Evolutionary conservation across 2,888 invertebrate species (phyloP).

Genomic region (Caradrina kadenii): DNA sequence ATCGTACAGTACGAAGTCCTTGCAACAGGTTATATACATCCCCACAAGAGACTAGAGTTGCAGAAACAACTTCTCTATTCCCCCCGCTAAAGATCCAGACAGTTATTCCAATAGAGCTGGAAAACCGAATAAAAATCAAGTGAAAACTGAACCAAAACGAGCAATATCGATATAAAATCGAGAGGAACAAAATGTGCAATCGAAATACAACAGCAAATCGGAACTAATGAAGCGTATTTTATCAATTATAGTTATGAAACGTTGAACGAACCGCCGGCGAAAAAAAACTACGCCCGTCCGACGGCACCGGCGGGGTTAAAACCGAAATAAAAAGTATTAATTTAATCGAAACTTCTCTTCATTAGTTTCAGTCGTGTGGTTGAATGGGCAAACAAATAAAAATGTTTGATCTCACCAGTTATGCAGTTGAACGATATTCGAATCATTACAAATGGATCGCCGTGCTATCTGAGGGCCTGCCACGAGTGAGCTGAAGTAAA

Average conservation of each 20-base stretch:
- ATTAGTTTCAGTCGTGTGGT: constrained; percentile 88
- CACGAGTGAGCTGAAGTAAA: not conserved
- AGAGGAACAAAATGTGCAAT: constrained; percentile 55
- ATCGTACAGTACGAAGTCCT: constrained; percentile 24
- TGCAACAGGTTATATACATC: constrained; percentile 56
- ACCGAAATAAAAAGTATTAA: constrained; percentile 86
- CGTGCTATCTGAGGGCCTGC: constrained; percentile 54
- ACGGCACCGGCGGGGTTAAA: constrained; percentile 69
- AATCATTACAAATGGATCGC: constrained; percentile 81
- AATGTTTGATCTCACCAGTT: constrained; percentile 87
- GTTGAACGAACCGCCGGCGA: constrained; percentile 69
- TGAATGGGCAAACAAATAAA: constrained; percentile 88
- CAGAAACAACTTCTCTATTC: constrained; percentile 48
- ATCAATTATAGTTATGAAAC: constrained; percentile 79
- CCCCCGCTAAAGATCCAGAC: constrained; percentile 43
- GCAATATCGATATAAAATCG: constrained; percentile 57
- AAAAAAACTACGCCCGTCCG: constrained; percentile 75
- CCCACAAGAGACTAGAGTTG: constrained; percentile 52
- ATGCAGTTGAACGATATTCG: constrained; percentile 84
- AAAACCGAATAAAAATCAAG: constrained; percentile 50
- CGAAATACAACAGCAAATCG: constrained; percentile 70
- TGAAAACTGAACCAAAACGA: constrained; percentile 45
- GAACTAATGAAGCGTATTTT: constrained; percentile 80
- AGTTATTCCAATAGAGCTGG: constrained; percentile 51
- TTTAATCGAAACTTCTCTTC: constrained; percentile 88